Evolutionary conservation across 2,888 invertebrate species (phyloP), one percentile per base, ranked within the genome.

Genomic region (Caenorhabditis drosophilae): DNA sequence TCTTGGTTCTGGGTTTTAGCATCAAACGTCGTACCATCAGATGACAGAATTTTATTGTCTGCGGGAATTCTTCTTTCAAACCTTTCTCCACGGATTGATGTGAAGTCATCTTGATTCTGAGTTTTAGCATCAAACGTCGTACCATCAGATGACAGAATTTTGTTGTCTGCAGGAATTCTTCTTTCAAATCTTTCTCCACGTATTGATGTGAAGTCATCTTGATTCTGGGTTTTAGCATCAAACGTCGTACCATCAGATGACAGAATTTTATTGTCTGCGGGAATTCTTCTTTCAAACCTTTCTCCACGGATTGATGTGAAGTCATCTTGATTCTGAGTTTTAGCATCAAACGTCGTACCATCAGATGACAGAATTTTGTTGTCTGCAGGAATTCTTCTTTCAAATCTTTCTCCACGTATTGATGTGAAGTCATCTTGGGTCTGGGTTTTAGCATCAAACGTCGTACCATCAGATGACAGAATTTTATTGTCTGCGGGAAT

Each of bases 241-340:
- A 55, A 55, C 4, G 48, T 12, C 6, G 38, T 38, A 7, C 48
- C 55, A 40, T 54, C 60, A 12, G 51, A 50, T 46, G 42, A 42
- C 7, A 68, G 47, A 2, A 76, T 25, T 26, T 76, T 46, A 22
- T 64, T 58, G 23, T 75, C 75, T 31, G 25, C 35, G 20, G 75
- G 75, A 12, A 27, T n/a, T 2, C 16, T 4, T 4, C 49, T 44
- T n/a, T 68, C 62, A 36, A 56, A 67, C 6, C 75, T 46, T 40
- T 75, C 75, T 26, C 74, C 76, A 27, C 42, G 20, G n/a, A 26
- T 25, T 16, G 22, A 15, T n/a, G 20, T 16, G 31, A 23, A 52
- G 18, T 52, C 52, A 6, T 26, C 41, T 16, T 26, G 41, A 27
- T 20, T 52, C 20, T 44, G 41, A 9, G 52, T 52, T 26, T 16